phyloP scores from a whole-genome alignment of 2,888 invertebrate genomes.

The Himalopsyche japonica region DNA sequence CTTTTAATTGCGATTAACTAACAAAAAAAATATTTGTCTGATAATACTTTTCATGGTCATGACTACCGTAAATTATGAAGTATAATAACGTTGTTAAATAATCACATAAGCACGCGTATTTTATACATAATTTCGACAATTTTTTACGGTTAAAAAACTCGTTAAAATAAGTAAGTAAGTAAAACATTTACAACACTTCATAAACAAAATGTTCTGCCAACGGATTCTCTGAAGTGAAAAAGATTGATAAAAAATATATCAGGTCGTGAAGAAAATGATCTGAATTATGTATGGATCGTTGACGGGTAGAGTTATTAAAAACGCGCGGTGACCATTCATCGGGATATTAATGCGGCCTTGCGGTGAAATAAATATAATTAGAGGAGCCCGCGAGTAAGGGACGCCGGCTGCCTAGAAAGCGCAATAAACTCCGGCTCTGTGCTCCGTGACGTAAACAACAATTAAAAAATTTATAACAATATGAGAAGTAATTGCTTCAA shows the following conservation, averaged over 20 bases:
- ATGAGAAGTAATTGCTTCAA: slow-evolving; percentile 29
- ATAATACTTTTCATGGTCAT: too few species aligned
- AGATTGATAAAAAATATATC: background rate
- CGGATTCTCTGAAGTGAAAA: background rate
- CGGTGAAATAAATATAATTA: background rate
- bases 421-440: background rate
- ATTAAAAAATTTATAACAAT: slow-evolving; percentile 28
- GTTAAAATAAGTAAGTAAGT: background rate
- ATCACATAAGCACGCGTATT: too few species aligned
- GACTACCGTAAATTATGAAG: too few species aligned
- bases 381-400: background rate
- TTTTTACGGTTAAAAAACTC: background rate
- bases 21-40: too few species aligned
- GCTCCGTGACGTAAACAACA: slow-evolving; percentile 34
- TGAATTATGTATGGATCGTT: background rate
- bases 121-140: background rate
- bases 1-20: too few species aligned
- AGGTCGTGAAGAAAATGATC: background rate
- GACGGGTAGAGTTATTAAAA: background rate
- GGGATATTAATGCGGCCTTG: background rate
- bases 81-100: too few species aligned
- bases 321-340: background rate
- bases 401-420: background rate
- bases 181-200: background rate
- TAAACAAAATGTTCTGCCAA: background rate